Evolutionary conservation across 2,113 vertebrate genomes (phyloP).

Genomic region (Eurypyga helias): DNA sequence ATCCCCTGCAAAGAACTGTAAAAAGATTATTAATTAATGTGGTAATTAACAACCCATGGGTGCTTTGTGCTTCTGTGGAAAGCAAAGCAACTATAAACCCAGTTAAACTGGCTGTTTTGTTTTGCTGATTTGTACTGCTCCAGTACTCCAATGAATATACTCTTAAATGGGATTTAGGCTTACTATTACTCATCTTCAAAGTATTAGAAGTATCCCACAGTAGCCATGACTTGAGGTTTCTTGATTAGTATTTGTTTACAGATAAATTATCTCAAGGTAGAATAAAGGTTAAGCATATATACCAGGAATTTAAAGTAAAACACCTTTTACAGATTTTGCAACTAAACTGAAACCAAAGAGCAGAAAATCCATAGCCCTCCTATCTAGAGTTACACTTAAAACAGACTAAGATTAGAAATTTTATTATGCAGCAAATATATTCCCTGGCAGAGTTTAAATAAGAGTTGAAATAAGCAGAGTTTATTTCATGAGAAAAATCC

Average conservation of each 20-base stretch:
- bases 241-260: background rate
- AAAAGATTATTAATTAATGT: background rate
- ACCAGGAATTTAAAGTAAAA: background rate
- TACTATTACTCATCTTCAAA: background rate
- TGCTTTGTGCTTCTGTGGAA: constrained; percentile 1
- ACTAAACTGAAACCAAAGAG: background rate
- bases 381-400: background rate
- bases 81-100: constrained; percentile 6
- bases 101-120: background rate
- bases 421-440: background rate
- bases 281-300: background rate
- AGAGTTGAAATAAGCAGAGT: no score
- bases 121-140: constrained; percentile 4
- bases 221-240: background rate
- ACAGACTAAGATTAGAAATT: background rate
- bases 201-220: background rate
- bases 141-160: background rate
- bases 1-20: background rate
- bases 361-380: background rate
- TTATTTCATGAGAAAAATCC: background rate
- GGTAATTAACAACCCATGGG: background rate
- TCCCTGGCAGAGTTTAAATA: background rate
- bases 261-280: background rate
- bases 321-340: background rate
- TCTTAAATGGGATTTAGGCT: background rate